Evolutionary conservation across 2,888 invertebrate species (phyloP), one percentile per base, ranked within the genome.

Genomic region (Volucella inanis): DNA sequence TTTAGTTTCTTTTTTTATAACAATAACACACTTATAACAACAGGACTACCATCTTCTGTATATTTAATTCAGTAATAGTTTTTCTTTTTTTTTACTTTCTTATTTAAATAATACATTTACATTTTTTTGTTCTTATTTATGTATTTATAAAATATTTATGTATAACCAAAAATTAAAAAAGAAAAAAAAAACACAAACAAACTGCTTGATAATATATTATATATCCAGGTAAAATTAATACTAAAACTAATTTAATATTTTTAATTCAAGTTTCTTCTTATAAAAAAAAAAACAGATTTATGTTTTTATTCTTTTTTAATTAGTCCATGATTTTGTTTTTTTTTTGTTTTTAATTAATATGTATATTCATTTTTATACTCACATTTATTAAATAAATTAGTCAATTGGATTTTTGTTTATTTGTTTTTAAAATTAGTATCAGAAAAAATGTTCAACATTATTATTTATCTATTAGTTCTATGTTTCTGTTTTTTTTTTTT

Each of bases 401-500:
- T 83, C 78, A 86, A 78, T 82, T 70, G 74, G 45, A 62, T 55
- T 74, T 49, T 77, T 15, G 45, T 62, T 52, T 61, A 67, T 71
- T 54, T 87, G 87, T 87, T 87, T 65, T 87, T 89, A 88, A 85
- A 88, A 87, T 89, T 89, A 88, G 88, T 88, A 89, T 85, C 65
- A 81, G 85, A 89, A 88, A 88, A 89, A 89, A 89, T 88, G 87
- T 87, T 87, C 84, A 71, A 88, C 88, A 87, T 87, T 81, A 31
- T 77, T 64, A 72, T 65, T 81, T 78, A 80, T 86, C 65, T 87
- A 71, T 87, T 79, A 70, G 57, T 75, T 87, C 80, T 67, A 67
- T 76, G 67, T 64, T 65, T 31, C 49, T 55, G n/a, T 55, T 72
- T 64, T 55, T 70, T 68, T 49, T 41, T 39, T 52, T 75, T 18